Base-by-base conservation (phyloP, 1,140 invertebrate species). In the Cotesia chilonis region DNA sequence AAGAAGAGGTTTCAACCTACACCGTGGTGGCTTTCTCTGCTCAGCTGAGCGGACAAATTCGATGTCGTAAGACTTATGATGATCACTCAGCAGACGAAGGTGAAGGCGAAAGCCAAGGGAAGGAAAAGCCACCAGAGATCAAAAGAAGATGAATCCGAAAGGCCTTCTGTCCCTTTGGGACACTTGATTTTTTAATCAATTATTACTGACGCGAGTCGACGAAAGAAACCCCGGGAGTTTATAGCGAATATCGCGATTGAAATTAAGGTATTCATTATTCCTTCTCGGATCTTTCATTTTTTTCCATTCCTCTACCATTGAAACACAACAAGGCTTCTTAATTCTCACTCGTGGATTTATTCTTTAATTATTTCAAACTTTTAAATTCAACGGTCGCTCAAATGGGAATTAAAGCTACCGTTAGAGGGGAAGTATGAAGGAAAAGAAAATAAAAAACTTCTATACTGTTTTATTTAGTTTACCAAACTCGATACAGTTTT, bases 121-220 rank as follows among this genome's bases (percentile, higher is more conserved):
- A 38, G 51, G 35, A 52, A 72, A 47, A 37, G 61, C 60, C 71
- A 70, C 70, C 55, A 64, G 72, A 80, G 80, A 80, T 82, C 79
- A 80, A 82, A 81, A 79, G 79, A 77, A 65, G 68, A 63, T 68
- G 69, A 71, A 71, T 76, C 60, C 68, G 51, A 67, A 68, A 68
- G 72, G 64, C 52, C 55, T 57, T 57, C 68, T 61, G 60, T 61
- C 67, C 75, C 72, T 68, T 75, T 41, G 74, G 73, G 78, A 76
- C 79, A 78, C 77, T 79, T 79, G 78, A 82, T 80, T 79, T 80
- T 80, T 79, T 79, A 82, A 82, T 82, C 78, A 75, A 77, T 77
- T 77, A 77, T 70, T 80, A 77, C 73, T 72, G 77, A 66, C 38
- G 70, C 37, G 64, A 65, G 67, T 59, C 14, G 54, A 65, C 41